Evolutionary conservation across 2,113 vertebrate genomes (phyloP).

Genomic region (Colistium nudipinnis): DNA sequence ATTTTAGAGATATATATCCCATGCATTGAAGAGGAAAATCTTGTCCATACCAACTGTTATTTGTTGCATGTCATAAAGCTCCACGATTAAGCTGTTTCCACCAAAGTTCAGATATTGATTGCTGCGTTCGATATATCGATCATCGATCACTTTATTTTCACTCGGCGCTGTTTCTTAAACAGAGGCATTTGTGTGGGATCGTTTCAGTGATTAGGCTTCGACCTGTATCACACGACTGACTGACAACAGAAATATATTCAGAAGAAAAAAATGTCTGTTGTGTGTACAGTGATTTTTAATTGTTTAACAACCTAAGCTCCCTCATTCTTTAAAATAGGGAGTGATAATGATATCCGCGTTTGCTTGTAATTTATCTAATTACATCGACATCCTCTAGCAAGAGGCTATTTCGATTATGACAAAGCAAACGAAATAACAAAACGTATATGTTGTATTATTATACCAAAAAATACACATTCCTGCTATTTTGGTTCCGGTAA

Average conservation of each 20-base stretch:
- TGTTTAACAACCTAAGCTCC: not conserved
- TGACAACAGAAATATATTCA: slow-evolving; percentile 10
- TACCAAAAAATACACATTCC: too few relatives aligned
- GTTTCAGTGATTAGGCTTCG: slow-evolving; percentile 32
- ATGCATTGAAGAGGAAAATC: not conserved
- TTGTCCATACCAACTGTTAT: not conserved
- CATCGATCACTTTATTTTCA: slow-evolving; percentile 60
- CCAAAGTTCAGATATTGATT: slow-evolving; percentile 61
- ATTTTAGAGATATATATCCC: not conserved
- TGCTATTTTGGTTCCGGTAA: not conserved
- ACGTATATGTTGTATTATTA: not conserved
- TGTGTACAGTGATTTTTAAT: slow-evolving; percentile 32
- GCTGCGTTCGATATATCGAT: slow-evolving; percentile 67
- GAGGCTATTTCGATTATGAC: not conserved
- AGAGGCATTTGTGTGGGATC: slow-evolving; percentile 48
- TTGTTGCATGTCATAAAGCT: slow-evolving; percentile 47
- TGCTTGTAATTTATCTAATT: slow-evolving; percentile 11
- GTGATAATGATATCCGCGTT: slow-evolving; percentile 10
- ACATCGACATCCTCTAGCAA: not conserved
- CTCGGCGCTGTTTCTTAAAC: slow-evolving; percentile 56
- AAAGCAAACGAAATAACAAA: not conserved
- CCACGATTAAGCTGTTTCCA: slow-evolving; percentile 37
- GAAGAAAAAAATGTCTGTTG: slow-evolving; percentile 31
- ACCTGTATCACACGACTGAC: slow-evolving; percentile 40
- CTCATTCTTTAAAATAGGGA: slow-evolving; percentile 16